Conservation (phyloP, 2,113 vertebrate species). For the Macrotis lagotis region DNA sequence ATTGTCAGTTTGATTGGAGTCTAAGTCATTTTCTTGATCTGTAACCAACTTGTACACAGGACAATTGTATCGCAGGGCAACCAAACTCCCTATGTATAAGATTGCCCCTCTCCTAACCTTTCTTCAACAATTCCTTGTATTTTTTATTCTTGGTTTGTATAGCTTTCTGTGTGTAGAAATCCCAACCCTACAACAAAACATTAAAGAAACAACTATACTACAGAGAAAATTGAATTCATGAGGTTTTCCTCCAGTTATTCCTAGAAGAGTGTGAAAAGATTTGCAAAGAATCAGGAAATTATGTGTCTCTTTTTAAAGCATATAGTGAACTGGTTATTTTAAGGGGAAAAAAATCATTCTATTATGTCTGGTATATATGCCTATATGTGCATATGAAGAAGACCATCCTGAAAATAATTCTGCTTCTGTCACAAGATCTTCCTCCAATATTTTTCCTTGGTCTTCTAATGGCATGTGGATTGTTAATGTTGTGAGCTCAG, state of each 20-base stretch:
- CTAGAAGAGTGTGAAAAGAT: slow-evolving; percentile 26
- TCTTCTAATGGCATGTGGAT: not conserved
- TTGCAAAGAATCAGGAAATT: slow-evolving; percentile 5
- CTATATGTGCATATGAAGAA: not conserved
- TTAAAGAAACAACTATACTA: not conserved
- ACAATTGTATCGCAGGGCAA: not conserved
- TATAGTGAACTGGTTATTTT: not conserved
- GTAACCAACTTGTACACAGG: not conserved
- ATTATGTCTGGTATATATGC: not conserved
- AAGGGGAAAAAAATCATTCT: not conserved
- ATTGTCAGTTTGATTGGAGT: not conserved
- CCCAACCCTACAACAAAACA: not conserved
- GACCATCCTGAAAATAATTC: not conserved
- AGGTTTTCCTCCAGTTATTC: not conserved
- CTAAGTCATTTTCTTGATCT: not conserved
- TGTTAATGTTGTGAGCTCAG: not conserved
- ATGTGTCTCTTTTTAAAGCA: slow-evolving; percentile 2
- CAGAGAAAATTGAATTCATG: slow-evolving; percentile 4
- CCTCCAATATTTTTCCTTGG: not conserved
- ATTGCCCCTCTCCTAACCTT: not conserved
- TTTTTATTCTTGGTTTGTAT: slow-evolving; percentile 1
- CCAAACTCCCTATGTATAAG: slow-evolving; percentile 3
- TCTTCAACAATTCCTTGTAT: not conserved
- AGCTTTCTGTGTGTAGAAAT: slow-evolving; percentile 1
- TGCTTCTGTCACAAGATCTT: not conserved